These are phyloP conservation scores for Salvelinus fontinalis DNA, from an alignment of 2,113 vertebrate genomes.

Conservation along the genomic window DNA sequence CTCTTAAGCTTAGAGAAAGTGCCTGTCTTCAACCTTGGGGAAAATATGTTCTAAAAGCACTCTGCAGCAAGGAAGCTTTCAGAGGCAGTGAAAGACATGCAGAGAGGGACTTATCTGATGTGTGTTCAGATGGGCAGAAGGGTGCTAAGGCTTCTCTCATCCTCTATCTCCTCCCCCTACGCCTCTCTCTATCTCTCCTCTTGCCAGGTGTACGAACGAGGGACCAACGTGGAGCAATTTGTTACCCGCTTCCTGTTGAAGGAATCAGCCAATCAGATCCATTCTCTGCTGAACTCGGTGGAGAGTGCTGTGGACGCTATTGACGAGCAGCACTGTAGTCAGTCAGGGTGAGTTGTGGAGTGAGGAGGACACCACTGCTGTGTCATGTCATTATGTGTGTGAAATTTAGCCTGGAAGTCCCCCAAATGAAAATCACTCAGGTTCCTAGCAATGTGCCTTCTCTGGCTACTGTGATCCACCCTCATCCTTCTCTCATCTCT, in stretches of 20 bases:
- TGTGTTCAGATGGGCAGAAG: no score
- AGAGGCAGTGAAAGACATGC: no score
- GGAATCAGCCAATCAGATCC: conserved; percentile 94
- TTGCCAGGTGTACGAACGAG: conserved; percentile 89
- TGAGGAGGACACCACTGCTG: neutral
- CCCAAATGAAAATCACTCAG: no score
- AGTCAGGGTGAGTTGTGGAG: conserved; percentile 74
- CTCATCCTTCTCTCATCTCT: neutral
- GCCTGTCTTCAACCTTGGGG: no score
- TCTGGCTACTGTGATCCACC: neutral
- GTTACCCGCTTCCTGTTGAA: conserved; percentile 96
- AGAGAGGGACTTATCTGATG: no score
- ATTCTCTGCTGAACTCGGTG: conserved; percentile 92
- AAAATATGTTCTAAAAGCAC: neutral
- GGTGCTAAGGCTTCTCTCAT: neutral
- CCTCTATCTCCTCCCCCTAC: neutral
- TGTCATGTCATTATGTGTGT: conserved; percentile 22
- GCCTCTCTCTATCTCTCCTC: accelerated
- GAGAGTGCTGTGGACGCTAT: conserved; percentile 96
- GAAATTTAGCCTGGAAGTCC: conserved; percentile 42
- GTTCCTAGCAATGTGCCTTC: no score
- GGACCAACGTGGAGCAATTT: conserved; percentile 93
- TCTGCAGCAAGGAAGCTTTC: neutral
- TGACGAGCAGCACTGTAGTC: conserved; percentile 88
- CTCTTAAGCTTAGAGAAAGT: no score